These are phyloP conservation scores for Congeria kusceri DNA, from an alignment of 2,888 invertebrate genomes.

Conservation along the genomic window DNA sequence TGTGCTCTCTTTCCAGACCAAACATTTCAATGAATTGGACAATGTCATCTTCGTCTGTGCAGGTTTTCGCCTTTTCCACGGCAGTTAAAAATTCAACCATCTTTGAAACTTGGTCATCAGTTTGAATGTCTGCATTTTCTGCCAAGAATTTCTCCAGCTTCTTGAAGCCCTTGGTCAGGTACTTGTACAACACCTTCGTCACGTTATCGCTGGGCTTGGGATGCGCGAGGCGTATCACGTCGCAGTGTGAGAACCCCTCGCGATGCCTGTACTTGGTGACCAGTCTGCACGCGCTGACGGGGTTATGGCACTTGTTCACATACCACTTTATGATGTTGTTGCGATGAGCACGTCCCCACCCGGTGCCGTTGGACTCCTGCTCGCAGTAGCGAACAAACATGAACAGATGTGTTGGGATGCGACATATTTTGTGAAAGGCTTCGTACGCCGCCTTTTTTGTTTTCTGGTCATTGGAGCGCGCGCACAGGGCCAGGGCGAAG, in stretches of 20 bases:
- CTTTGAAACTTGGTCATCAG: constrained; percentile 47
- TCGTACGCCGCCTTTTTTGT: constrained; percentile 88
- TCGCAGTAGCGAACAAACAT: constrained; percentile 88
- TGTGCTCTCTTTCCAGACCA: constrained; percentile 89
- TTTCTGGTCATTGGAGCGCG: constrained; percentile 84
- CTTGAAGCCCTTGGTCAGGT: constrained; percentile 72
- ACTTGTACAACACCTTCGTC: constrained; percentile 66
- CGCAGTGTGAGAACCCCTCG: constrained; percentile 91
- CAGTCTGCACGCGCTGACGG: constrained; percentile 88
- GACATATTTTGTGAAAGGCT: constrained; percentile 87
- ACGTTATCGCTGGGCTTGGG: constrained; percentile 65
- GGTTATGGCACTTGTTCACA: constrained; percentile 51
- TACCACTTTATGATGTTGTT: constrained; percentile 90
- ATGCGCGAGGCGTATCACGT: constrained; percentile 87
- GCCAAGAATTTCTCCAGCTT: constrained; percentile 64
- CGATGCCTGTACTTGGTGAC: constrained; percentile 89
- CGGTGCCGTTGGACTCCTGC: constrained; percentile 85
- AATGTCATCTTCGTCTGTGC: constrained; percentile 68
- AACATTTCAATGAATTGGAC: constrained; percentile 82
- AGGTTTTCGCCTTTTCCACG: constrained; percentile 75
- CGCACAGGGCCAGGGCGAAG: constrained; percentile 89
- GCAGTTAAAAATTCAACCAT: constrained; percentile 76
- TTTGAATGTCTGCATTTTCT: constrained; percentile 26
- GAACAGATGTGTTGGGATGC: constrained; percentile 89
- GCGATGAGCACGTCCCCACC: constrained; percentile 89